Evolutionary conservation across 2,888 invertebrate genomes (phyloP).

Genomic region (Suillia variegata): DNA sequence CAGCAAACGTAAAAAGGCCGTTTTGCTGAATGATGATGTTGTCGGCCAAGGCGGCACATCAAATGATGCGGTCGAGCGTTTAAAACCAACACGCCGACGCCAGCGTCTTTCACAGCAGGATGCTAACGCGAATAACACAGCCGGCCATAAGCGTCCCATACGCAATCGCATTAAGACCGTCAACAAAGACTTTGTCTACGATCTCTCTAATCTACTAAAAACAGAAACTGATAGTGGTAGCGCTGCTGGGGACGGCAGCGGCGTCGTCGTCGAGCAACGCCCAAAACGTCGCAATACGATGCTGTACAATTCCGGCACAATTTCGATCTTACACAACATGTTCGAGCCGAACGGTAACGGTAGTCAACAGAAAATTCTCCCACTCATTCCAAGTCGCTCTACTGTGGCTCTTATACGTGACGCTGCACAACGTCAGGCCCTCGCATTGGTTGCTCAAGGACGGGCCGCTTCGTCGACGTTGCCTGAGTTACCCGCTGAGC

Average conservation of each 20-base stretch:
- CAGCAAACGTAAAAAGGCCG: slow-evolving; percentile 32
- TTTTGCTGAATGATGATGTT: not conserved
- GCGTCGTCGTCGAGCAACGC: slow-evolving; percentile 17
- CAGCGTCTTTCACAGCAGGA: slow-evolving; percentile 7
- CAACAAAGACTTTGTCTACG: slow-evolving; percentile 75
- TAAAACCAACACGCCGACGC: slow-evolving; percentile 1
- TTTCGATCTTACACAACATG: not conserved
- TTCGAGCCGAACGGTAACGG: no score
- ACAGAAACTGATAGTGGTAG: slow-evolving; percentile 34
- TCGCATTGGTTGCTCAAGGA: slow-evolving; percentile 45
- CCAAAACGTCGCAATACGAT: slow-evolving; percentile 39
- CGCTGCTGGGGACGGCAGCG: slow-evolving; percentile 10
- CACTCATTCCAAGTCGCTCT: not conserved
- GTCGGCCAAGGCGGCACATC: not conserved
- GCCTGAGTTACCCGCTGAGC: slow-evolving; percentile 56
- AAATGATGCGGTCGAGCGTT: not conserved
- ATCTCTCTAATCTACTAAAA: slow-evolving; percentile 67
- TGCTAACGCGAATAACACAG: not conserved
- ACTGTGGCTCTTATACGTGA: slow-evolving; percentile 34
- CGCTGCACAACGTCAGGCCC: slow-evolving; percentile 45
- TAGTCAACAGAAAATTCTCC: not conserved
- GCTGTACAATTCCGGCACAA: not conserved
- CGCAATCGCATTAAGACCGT: slow-evolving; percentile 70
- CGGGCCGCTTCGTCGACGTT: slow-evolving; percentile 53
- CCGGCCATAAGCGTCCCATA: slow-evolving; percentile 63